Percentiles rank a stretch among this genome's conserved stretches.
These are phyloP conservation scores for Brachynemurus nebulosus DNA, from an alignment of 2,888 invertebrate genomes.

Conservation along the genomic window DNA sequence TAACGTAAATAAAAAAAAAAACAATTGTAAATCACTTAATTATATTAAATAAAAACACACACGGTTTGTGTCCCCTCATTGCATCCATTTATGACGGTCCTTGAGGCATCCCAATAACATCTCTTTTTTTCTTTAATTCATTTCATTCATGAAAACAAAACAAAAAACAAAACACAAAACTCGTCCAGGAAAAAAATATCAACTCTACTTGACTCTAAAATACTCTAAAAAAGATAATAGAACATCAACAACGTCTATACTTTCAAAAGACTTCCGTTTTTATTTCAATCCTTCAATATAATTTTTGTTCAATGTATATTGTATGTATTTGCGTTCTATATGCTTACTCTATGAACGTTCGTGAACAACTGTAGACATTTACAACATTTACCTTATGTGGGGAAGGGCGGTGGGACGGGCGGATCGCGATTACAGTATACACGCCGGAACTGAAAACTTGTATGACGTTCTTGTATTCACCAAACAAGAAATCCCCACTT, in stretches of 20 bases:
- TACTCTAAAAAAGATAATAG: slow-evolving; percentile 1
- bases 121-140: too few relatives aligned
- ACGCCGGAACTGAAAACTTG: too few relatives aligned
- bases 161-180: neutral
- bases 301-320: neutral
- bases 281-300: neutral
- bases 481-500: neutral
- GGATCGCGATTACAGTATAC: neutral
- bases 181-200: neutral
- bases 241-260: too few relatives aligned
- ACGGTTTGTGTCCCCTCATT: slow-evolving; percentile 1
- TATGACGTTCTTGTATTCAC: neutral
- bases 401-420: neutral
- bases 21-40: neutral
- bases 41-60: slow-evolving; percentile 1
- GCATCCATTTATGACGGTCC: slow-evolving; percentile 1
- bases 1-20: neutral
- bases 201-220: neutral
- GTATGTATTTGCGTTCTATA: neutral
- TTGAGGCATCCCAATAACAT: too few relatives aligned
- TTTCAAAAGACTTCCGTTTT: neutral
- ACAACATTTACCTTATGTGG: neutral
- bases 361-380: slow-evolving; percentile 1
- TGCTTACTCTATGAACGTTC: slow-evolving; percentile 4
- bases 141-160: neutral